These are phyloP conservation scores for Clarias laeviceps DNA, from an alignment of 2,797 vertebrate species.

Conservation along the genomic window DNA sequence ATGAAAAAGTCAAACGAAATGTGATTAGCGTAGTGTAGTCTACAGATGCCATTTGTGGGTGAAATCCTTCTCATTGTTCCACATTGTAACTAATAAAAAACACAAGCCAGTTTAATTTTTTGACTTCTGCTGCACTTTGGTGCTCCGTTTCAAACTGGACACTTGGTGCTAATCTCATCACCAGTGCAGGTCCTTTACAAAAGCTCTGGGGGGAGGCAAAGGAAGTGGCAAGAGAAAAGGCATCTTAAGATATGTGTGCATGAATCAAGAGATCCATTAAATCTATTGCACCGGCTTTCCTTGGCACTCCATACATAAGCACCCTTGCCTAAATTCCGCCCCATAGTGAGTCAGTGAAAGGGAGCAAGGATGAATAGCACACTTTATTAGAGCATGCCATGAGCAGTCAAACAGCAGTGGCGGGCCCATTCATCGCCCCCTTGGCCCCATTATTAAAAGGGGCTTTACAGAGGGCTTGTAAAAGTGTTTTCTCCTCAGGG, in stretches of 20 bases:
- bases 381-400: slow-evolving; percentile 74
- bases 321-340: slow-evolving; percentile 59
- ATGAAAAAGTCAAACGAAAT: not conserved
- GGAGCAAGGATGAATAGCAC: slow-evolving; percentile 69
- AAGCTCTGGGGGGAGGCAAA: slow-evolving; percentile 48
- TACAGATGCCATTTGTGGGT: not conserved
- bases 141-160: slow-evolving; percentile 52
- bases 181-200: slow-evolving; percentile 48
- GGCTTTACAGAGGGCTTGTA: slow-evolving; percentile 65
- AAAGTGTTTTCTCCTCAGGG: slow-evolving; percentile 69
- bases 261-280: slow-evolving; percentile 69
- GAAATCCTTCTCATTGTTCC: not conserved
- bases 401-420: slow-evolving; percentile 71
- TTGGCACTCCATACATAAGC: slow-evolving; percentile 62
- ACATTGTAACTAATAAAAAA: not conserved
- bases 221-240: slow-evolving; percentile 60
- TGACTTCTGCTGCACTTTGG: slow-evolving; percentile 40
- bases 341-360: slow-evolving; percentile 66
- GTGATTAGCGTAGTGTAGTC: too few species aligned
- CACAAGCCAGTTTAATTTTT: slow-evolving; percentile 19
- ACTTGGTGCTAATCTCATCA: slow-evolving; percentile 51
- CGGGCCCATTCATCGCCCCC: slow-evolving; percentile 62
- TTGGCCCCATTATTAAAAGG: slow-evolving; percentile 69
- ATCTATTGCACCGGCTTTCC: slow-evolving; percentile 63
- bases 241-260: slow-evolving; percentile 63